Evolutionary conservation across 2,888 invertebrate genomes (phyloP).

Genomic region (Nymphalis polychloros): DNA sequence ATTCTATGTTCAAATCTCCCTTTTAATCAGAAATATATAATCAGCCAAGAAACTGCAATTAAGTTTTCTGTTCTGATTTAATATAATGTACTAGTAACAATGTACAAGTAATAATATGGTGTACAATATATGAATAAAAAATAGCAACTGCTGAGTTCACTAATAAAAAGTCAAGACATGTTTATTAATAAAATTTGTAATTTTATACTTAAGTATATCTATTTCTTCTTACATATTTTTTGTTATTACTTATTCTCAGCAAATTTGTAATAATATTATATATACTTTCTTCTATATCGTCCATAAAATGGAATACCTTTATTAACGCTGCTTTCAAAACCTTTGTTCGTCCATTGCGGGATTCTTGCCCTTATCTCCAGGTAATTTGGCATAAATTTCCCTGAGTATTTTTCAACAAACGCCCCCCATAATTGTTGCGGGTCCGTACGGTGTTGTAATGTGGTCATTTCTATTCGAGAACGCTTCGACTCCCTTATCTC

Average conservation of each 20-base stretch:
- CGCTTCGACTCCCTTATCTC: constrained; percentile 28
- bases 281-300: constrained; percentile 21
- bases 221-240: neutral
- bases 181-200: neutral
- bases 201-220: neutral
- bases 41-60: no score
- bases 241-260: constrained; percentile 1
- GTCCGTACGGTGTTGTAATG: constrained; percentile 32
- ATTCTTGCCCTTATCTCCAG: constrained; percentile 3
- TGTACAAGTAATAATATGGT: no score
- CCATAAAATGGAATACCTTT: constrained; percentile 30
- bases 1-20: no score
- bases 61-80: no score
- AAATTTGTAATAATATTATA: neutral
- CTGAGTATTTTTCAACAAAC: constrained; percentile 13
- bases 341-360: neutral
- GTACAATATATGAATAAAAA: no score
- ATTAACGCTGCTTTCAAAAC: constrained; percentile 26
- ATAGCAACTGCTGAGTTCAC: no score
- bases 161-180: no score
- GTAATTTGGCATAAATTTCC: constrained; percentile 13
- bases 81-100: no score
- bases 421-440: constrained; percentile 31
- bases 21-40: no score
- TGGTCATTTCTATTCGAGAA: constrained; percentile 35